These are phyloP conservation scores for Calephelis perditalis DNA, from an alignment of 2,888 invertebrate genomes.

Conservation along the genomic window DNA sequence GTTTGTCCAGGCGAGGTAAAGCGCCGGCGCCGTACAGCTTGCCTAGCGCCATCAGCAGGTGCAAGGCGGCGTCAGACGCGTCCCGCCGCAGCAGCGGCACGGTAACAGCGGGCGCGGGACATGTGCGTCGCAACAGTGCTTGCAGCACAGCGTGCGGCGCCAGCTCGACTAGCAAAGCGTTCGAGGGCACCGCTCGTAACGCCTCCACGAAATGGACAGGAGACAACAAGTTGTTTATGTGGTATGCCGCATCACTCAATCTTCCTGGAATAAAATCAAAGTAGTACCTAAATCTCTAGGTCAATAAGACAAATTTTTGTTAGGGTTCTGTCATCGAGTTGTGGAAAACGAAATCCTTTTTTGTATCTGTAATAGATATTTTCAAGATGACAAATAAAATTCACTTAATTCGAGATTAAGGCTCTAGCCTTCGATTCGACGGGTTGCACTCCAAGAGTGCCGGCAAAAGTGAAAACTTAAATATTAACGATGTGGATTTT, in stretches of 20 bases:
- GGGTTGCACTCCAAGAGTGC: too few relatives aligned
- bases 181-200: neutral
- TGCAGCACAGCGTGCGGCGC: constrained; percentile 98
- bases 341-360: too few relatives aligned
- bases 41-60: constrained; percentile 86
- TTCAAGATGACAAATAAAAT: too few relatives aligned
- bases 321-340: too few relatives aligned
- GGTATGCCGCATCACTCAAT: constrained; percentile 12
- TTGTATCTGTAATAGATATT: too few relatives aligned
- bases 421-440: too few relatives aligned
- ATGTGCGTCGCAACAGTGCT: constrained; percentile 92
- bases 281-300: too few relatives aligned
- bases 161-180: constrained; percentile 88
- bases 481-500: too few relatives aligned
- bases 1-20: constrained; percentile 83
- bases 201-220: constrained; percentile 14
- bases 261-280: constrained; percentile 4
- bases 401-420: too few relatives aligned
- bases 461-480: too few relatives aligned
- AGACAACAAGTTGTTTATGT: constrained; percentile 14
- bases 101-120: constrained; percentile 85
- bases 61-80: constrained; percentile 84
- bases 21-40: constrained; percentile 88
- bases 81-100: constrained; percentile 92
- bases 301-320: too few relatives aligned